A percentile compares a stretch with the other conserved stretches of the same genome.
Conservation (phyloP, 2,888 invertebrate species). For the Tethea ocularis region DNA sequence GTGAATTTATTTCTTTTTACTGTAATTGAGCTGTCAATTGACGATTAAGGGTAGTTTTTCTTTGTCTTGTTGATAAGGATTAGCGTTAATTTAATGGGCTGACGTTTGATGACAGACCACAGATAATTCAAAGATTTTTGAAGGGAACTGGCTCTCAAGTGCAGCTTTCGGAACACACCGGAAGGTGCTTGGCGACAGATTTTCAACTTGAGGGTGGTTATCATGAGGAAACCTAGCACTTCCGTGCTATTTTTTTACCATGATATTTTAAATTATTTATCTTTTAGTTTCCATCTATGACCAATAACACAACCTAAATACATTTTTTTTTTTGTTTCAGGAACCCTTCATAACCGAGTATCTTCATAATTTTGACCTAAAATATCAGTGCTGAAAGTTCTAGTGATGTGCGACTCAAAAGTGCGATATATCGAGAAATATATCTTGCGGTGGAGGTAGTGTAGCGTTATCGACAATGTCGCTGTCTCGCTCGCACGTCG, state of each 20-base stretch:
- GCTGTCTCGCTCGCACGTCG: constrained; percentile 49
- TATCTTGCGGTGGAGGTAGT: constrained; percentile 33
- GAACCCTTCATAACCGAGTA: constrained; percentile 12
- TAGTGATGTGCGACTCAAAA: constrained; percentile 46
- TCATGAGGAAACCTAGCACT: no score
- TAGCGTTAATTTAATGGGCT: no score
- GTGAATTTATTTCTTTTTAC: background rate
- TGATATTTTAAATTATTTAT: no score
- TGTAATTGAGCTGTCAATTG: background rate
- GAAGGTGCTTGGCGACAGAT: no score
- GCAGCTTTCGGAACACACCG: no score
- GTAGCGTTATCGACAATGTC: constrained; percentile 45
- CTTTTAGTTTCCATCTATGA: no score
- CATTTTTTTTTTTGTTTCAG: constrained; percentile 38
- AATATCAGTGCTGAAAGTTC: constrained; percentile 27
- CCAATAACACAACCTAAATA: no score
- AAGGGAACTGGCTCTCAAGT: no score
- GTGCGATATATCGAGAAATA: constrained; percentile 40
- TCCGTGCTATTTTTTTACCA: no score
- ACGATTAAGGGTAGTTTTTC: background rate
- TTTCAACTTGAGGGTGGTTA: no score
- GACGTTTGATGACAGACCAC: no score
- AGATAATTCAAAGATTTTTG: no score
- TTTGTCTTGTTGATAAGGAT: background rate
- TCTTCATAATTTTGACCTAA: constrained; percentile 11